Base-by-base conservation (phyloP, 2,888 invertebrate species). In the Leptopilina syphax region DNA sequence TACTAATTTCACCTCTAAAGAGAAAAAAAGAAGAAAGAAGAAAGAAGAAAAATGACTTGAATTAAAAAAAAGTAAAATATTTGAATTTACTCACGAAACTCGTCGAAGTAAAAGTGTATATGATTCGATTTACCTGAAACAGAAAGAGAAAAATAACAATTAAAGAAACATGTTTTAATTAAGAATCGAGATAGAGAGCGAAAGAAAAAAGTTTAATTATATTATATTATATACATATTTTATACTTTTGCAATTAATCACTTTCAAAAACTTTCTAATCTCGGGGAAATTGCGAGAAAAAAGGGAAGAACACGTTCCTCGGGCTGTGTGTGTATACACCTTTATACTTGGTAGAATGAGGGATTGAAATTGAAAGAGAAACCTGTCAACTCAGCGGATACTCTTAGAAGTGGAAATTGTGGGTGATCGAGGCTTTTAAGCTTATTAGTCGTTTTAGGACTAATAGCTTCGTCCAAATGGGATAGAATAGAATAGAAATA, bases 91-190 rank as follows among this genome's bases (percentile, higher is more conserved):
- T 70, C 70, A 70, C 70, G 70, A 70, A 54, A 24, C 13, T 70
- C 54, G 34, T 34, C 13, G 13, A 27, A 54, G 34, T 10, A 65
- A 50, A 70, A 70, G 54, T 34, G 3, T 34, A 34, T 50, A 24
- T 54, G 70, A 27, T 50, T 70, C 54, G 70, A 70, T 54, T 70
- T 54, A 70, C 70, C 70, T 70, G 34, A 34, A 70, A 67, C 67
- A 70, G 27, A 57, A 57, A 70, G 54, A 13, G n/a, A 70, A 54
- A 34, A 34, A 34, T 34, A 54, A 65, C 10, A 12, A 12, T 60
- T 5, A 9, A 1, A 47, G 47, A 9, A 47, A 47, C 47, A 47
- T 9, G 47, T 47, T 47, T 18, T 18, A 60, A 60, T 60, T 60
- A 60, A 60, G n/a, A 60, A 60, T 60, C 60, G 60, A n/a, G 57